Percentiles rank a stretch among this genome's conserved stretches.
Evolutionary conservation across 2,113 vertebrate genomes (phyloP).

Genomic region (Felis chaus): DNA sequence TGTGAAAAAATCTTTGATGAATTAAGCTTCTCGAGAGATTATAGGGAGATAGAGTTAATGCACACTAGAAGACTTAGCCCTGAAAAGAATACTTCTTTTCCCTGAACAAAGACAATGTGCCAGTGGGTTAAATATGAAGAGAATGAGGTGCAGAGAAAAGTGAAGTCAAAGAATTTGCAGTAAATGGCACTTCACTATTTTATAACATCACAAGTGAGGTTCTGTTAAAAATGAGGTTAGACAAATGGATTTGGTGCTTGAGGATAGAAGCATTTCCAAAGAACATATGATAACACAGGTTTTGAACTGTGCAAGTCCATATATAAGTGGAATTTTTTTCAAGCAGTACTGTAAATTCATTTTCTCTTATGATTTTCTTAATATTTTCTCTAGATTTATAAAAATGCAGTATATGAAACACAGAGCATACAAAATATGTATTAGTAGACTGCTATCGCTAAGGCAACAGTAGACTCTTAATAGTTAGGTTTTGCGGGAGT

Average conservation of each 20-base stretch:
- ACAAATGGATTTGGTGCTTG: neutral
- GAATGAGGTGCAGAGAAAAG: neutral
- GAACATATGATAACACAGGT: neutral
- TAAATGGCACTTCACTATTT: neutral
- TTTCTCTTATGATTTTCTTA: neutral
- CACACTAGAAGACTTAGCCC: neutral
- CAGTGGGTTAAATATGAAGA: neutral
- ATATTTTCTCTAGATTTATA: neutral
- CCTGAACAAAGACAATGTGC: neutral
- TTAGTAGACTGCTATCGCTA: neutral
- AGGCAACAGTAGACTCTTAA: neutral
- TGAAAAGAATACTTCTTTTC: neutral
- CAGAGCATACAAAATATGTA: neutral
- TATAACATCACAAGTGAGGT: neutral
- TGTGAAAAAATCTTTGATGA: neutral
- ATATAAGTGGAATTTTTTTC: neutral
- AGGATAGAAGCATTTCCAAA: neutral
- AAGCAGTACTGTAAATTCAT: neutral
- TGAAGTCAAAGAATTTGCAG: neutral
- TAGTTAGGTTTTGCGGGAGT: neutral
- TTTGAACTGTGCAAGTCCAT: neutral
- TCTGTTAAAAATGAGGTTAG: neutral
- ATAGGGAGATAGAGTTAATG: neutral
- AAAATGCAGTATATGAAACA: neutral
- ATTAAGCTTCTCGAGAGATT: neutral